These are phyloP conservation scores for Catonia carolina DNA, from an alignment of 2,888 invertebrate species.

Conservation along the genomic window DNA sequence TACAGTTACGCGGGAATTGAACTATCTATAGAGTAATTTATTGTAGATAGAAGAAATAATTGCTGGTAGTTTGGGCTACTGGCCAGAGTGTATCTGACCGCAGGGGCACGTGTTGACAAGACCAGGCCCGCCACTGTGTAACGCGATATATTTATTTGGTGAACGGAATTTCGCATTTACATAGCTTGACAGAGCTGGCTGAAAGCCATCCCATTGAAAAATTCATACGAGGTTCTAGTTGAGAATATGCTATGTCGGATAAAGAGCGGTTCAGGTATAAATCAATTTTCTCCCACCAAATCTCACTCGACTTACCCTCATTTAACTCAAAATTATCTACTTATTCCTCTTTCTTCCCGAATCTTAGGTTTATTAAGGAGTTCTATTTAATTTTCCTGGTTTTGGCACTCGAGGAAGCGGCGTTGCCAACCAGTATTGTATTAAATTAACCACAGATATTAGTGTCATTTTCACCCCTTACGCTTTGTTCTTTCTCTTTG, in stretches of 20 bases:
- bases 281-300: too few relatives aligned
- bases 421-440: slow-evolving; percentile 6
- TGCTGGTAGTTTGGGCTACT: slow-evolving; percentile 1
- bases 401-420: slow-evolving; percentile 4
- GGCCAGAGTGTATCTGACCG: slow-evolving; percentile 8
- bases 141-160: slow-evolving; percentile 4
- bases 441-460: slow-evolving; percentile 12
- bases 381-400: slow-evolving; percentile 9
- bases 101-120: background rate
- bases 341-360: slow-evolving; percentile 2
- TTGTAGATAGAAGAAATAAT: slow-evolving; percentile 8
- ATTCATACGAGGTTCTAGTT: background rate
- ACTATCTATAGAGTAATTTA: slow-evolving; percentile 11
- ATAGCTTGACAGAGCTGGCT: slow-evolving; percentile 4
- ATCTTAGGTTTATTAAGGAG: slow-evolving; percentile 7
- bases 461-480: slow-evolving; percentile 8
- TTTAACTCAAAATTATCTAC: background rate
- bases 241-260: too few relatives aligned
- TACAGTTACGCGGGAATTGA: background rate
- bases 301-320: background rate
- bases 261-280: too few relatives aligned
- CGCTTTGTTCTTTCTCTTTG: slow-evolving; percentile 6
- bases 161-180: slow-evolving; percentile 8
- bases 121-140: background rate
- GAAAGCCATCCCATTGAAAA: slow-evolving; percentile 6